Conservation (phyloP, 2,113 vertebrate genomes). For the Cryptomyrus ogoouensis region DNA sequence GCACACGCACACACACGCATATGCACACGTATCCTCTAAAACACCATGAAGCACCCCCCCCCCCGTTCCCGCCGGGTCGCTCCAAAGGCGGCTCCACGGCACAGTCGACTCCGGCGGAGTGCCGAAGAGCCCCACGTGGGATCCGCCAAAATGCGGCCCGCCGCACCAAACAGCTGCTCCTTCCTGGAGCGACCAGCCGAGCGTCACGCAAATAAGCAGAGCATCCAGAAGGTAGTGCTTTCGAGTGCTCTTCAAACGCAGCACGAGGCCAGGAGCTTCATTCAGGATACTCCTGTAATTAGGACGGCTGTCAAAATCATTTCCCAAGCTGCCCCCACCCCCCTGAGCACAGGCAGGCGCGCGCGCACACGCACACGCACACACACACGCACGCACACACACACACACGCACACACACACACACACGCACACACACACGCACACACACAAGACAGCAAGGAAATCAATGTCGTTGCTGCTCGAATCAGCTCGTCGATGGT, state of each 20-base stretch:
- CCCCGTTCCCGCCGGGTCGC: slow-evolving; percentile 47
- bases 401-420: too few relatives aligned
- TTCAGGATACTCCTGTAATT: slow-evolving; percentile 74
- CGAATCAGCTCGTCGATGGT: background rate
- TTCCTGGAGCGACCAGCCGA: slow-evolving; percentile 51
- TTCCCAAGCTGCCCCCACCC: slow-evolving; percentile 63
- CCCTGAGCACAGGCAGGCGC: slow-evolving; percentile 50
- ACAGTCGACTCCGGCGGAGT: slow-evolving; percentile 23
- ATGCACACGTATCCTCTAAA: slow-evolving; percentile 19
- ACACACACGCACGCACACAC: background rate
- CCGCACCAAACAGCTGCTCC: slow-evolving; percentile 67
- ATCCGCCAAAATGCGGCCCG: slow-evolving; percentile 48
- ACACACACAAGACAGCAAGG: background rate
- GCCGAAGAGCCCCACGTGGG: slow-evolving; percentile 57
- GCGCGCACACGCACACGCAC: background rate
- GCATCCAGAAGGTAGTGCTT: slow-evolving; percentile 66
- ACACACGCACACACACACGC: slow-evolving; percentile 20
- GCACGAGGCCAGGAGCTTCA: slow-evolving; percentile 61
- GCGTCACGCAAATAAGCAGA: slow-evolving; percentile 66
- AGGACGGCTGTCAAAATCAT: slow-evolving; percentile 68
- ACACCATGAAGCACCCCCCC: slow-evolving; percentile 52
- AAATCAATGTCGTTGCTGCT: background rate
- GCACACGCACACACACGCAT: background rate
- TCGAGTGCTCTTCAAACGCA: slow-evolving; percentile 69
- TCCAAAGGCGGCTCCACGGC: slow-evolving; percentile 48